These are phyloP conservation scores for Lepus europaeus DNA, from an alignment of 2,113 vertebrate genomes.

Conservation along the genomic window DNA sequence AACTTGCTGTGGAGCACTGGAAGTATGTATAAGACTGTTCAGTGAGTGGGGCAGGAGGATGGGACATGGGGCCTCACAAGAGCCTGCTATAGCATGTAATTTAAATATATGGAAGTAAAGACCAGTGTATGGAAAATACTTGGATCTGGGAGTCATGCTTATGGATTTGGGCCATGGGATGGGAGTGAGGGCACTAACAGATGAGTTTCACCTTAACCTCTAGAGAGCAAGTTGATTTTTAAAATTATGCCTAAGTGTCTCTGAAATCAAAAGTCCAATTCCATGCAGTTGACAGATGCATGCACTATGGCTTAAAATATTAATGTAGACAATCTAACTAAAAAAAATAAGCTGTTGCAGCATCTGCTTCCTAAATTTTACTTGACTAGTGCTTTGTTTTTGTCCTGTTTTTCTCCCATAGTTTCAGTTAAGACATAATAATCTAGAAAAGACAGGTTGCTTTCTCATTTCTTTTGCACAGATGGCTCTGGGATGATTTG, in stretches of 20 bases:
- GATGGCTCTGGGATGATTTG: slow-evolving; percentile 63
- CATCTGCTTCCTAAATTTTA: slow-evolving; percentile 37
- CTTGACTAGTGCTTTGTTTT: slow-evolving; percentile 18
- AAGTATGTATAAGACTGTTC: no score
- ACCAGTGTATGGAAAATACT: background rate
- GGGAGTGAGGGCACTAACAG: background rate
- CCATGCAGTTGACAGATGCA: background rate
- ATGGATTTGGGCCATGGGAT: background rate
- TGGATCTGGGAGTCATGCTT: background rate
- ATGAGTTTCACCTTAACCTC: background rate
- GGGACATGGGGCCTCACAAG: background rate
- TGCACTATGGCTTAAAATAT: background rate
- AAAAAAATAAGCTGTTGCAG: background rate
- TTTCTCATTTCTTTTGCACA: slow-evolving; percentile 59
- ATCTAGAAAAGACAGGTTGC: background rate
- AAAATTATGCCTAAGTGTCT: slow-evolving; percentile 6
- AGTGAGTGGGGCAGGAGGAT: background rate
- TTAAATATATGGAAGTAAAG: background rate
- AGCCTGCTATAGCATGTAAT: background rate
- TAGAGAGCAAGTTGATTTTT: background rate
- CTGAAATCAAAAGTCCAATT: slow-evolving; percentile 56
- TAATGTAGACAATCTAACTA: background rate
- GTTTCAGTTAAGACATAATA: slow-evolving; percentile 13
- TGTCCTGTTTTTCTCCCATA: slow-evolving; percentile 42
- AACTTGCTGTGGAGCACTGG: background rate